Evolutionary conservation across 2,113 vertebrate species (phyloP).

Genomic region (Serinus canaria): DNA sequence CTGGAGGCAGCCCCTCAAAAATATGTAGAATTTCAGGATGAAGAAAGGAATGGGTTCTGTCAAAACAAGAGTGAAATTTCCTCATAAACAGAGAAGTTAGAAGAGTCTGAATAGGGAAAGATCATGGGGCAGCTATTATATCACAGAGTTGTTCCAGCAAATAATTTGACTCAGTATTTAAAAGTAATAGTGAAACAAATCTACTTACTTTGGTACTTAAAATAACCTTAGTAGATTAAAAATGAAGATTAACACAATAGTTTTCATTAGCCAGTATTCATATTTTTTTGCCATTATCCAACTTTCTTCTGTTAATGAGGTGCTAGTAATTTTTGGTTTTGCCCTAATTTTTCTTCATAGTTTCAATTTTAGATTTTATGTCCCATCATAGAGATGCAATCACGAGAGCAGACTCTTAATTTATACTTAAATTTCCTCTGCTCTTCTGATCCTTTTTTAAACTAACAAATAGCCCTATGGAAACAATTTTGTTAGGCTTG

Average conservation of each 20-base stretch:
- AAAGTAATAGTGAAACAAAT: constrained; percentile 3
- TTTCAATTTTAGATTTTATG: constrained; percentile 45
- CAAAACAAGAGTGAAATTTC: background rate
- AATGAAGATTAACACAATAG: constrained; percentile 6
- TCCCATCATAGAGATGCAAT: constrained; percentile 22
- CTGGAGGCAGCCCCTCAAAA: background rate
- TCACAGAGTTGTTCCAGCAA: background rate
- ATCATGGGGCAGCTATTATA: background rate
- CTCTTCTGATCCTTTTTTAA: background rate
- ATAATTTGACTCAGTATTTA: background rate
- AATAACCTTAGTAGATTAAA: constrained; percentile 15
- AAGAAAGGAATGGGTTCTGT: background rate
- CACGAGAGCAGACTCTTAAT: background rate
- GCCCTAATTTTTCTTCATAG: constrained; percentile 36
- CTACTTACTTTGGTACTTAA: constrained; percentile 11
- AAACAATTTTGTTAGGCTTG: constrained; percentile 4
- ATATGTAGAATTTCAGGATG: background rate
- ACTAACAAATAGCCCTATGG: background rate
- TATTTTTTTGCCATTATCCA: background rate
- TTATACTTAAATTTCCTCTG: constrained; percentile 41
- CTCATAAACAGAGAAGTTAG: background rate
- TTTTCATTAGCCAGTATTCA: constrained; percentile 13
- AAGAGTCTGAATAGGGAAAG: background rate
- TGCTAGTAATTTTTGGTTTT: constrained; percentile 4
- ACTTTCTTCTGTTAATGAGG: constrained; percentile 2